Evolutionary conservation across 37 sponge, comb jelly and placozoan genomes (phyloP).

Genomic region (Axinella damicornis): DNA sequence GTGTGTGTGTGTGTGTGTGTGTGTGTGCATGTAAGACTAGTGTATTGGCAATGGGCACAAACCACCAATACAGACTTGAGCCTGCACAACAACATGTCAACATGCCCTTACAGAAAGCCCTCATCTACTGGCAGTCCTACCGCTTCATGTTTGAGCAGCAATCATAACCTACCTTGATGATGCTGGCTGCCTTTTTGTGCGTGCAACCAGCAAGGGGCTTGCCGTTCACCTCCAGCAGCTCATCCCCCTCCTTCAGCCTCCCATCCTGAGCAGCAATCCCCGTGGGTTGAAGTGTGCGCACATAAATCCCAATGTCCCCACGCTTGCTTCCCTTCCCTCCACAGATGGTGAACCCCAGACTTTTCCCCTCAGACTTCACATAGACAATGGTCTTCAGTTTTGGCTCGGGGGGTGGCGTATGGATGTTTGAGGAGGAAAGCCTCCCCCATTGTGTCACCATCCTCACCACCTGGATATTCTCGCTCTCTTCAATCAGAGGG

Average conservation of each 20-base stretch:
- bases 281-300: slow-evolving; percentile 39
- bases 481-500: background rate
- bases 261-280: slow-evolving; percentile 68
- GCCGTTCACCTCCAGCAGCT: slow-evolving; percentile 72
- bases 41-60: background rate
- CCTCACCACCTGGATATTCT: background rate
- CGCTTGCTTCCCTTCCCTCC: slow-evolving; percentile 65
- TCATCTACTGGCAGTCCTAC: no score
- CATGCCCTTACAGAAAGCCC: no score
- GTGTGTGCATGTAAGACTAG: background rate
- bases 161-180: slow-evolving; percentile 58
- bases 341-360: slow-evolving; percentile 75
- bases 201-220: slow-evolving; percentile 32
- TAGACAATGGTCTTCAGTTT: slow-evolving; percentile 21
- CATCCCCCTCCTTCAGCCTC: slow-evolving; percentile 56
- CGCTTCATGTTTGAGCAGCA: no score
- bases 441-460: slow-evolving; percentile 42
- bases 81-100: no score
- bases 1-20: slow-evolving; percentile 5
- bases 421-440: background rate
- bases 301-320: slow-evolving; percentile 62
- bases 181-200: slow-evolving; percentile 55
- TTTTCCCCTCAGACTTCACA: slow-evolving; percentile 41
- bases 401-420: slow-evolving; percentile 6
- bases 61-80: no score